phyloP scores from a whole-genome alignment of 2,113 vertebrate genomes.

The Ophthalmolycus amberensis region DNA sequence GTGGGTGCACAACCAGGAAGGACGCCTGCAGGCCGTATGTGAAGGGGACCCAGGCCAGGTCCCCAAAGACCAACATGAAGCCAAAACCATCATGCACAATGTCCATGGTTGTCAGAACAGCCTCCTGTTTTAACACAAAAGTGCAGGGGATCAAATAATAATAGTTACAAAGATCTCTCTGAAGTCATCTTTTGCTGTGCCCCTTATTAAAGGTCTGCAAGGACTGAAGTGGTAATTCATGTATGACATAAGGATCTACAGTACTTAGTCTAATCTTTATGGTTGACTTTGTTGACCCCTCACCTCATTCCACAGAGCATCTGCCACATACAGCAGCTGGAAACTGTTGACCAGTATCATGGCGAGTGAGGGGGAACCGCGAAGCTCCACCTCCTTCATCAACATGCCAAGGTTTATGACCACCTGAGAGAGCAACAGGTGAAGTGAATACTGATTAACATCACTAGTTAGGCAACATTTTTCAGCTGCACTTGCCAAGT shows the following conservation, averaged over 20 bases:
- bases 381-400: slow-evolving; percentile 87
- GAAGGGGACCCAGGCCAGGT: slow-evolving; percentile 92
- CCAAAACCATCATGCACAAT: slow-evolving; percentile 92
- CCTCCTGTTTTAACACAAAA: slow-evolving; percentile 81
- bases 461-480: background rate
- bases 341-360: slow-evolving; percentile 91
- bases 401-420: slow-evolving; percentile 90
- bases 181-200: background rate
- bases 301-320: slow-evolving; percentile 92
- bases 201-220: background rate
- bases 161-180: background rate
- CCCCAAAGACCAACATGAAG: slow-evolving; percentile 93
- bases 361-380: slow-evolving; percentile 86
- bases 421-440: slow-evolving; percentile 75
- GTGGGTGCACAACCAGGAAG: slow-evolving; percentile 89
- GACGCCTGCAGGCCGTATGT: slow-evolving; percentile 89
- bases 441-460: background rate
- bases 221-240: background rate
- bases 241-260: background rate
- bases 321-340: slow-evolving; percentile 89
- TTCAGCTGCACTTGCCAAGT: background rate
- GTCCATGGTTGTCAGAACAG: slow-evolving; percentile 92
- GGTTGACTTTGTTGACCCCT: slow-evolving; percentile 3
- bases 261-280: background rate
- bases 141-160: background rate